Evolutionary conservation across 2,113 vertebrate genomes (phyloP).

Genomic region (Myiopsitta monachus): DNA sequence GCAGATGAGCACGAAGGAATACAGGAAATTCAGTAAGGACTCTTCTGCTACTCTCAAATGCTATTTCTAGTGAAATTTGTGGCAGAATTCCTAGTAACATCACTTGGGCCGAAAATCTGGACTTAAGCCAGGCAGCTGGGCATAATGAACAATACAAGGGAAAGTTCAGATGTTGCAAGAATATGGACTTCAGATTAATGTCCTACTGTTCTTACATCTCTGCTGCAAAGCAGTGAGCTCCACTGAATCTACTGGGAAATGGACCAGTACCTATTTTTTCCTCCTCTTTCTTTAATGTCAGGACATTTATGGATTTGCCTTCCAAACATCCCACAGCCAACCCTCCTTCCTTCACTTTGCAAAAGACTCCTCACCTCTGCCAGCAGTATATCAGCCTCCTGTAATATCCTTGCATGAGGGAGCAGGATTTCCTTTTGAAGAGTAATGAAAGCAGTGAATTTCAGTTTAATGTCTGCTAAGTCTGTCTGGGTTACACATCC

Average conservation of each 20-base stretch:
- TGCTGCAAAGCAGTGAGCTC: not conserved
- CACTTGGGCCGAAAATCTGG: not conserved
- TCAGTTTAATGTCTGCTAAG: not conserved
- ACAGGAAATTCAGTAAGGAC: not conserved
- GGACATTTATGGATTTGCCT: not conserved
- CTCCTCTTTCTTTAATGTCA: not conserved
- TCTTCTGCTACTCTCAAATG: not conserved
- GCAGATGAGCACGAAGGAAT: not conserved
- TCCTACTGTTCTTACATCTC: not conserved
- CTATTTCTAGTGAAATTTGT: not conserved
- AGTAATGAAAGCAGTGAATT: not conserved
- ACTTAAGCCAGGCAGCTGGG: not conserved
- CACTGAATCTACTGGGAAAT: not conserved
- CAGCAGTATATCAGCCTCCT: not conserved
- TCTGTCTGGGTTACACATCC: not conserved
- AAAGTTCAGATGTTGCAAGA: not conserved
- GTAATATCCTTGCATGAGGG: not conserved
- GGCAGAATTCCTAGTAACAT: not conserved
- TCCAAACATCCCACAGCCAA: not conserved
- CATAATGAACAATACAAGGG: not conserved
- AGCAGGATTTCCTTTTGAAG: not conserved
- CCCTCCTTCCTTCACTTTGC: not conserved
- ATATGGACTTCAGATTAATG: not conserved
- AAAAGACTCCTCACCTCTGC: not conserved
- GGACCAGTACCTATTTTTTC: not conserved